phyloP scores from a whole-genome alignment of 1,140 invertebrate species.

The Pararge aegeria region DNA sequence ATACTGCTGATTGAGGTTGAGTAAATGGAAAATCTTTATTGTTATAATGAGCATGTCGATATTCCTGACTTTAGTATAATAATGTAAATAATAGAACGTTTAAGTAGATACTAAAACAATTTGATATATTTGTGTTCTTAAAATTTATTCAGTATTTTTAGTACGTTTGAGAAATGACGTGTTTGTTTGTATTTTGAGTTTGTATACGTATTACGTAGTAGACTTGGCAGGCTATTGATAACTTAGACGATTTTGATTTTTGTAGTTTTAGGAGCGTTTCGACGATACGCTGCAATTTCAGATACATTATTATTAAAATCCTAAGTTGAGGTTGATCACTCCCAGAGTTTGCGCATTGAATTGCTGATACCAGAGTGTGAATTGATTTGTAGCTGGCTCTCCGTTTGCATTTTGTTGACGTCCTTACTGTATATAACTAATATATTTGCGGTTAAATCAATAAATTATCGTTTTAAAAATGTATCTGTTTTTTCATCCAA shows the following conservation, averaged over 20 bases:
- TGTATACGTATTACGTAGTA: conserved; percentile 64
- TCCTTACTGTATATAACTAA: conserved; percentile 76
- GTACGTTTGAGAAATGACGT: conserved; percentile 57
- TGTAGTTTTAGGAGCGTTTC: conserved; percentile 25
- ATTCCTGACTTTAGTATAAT: conserved; percentile 67
- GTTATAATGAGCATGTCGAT: conserved; percentile 71
- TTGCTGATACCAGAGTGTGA: conserved; percentile 39
- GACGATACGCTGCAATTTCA: conserved; percentile 9
- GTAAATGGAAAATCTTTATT: conserved; percentile 26
- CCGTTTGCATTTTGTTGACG: conserved; percentile 75
- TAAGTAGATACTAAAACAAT: conserved; percentile 63
- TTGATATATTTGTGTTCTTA: conserved; percentile 61
- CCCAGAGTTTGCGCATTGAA: conserved; percentile 32
- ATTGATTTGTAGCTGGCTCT: conserved; percentile 53
- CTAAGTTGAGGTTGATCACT: conserved; percentile 41
- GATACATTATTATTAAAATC: conserved; percentile 14
- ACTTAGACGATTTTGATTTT: conserved; percentile 29
- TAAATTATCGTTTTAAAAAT: conserved; percentile 77
- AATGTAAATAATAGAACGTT: conserved; percentile 67
- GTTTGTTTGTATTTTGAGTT: conserved; percentile 51
- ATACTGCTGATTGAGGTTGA: conserved; percentile 21
- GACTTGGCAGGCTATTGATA: conserved; percentile 44
- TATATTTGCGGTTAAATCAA: conserved; percentile 78
- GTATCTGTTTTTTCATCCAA: neutral
- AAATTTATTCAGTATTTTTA: conserved; percentile 71